Evolutionary conservation across 2,113 vertebrate genomes (phyloP).

Genomic region (Urocitellus parryii): DNA sequence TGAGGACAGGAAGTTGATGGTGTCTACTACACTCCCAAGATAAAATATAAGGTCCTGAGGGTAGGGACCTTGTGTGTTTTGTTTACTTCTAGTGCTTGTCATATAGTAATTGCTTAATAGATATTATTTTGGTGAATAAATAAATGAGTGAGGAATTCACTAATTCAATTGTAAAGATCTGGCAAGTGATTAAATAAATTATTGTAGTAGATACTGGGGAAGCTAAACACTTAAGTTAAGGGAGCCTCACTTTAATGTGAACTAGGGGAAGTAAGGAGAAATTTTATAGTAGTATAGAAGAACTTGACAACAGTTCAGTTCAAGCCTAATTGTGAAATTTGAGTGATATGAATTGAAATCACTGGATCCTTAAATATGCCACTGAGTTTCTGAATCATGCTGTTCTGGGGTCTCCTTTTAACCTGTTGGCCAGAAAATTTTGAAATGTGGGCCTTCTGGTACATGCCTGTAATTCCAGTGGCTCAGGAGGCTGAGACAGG

Average conservation of each 20-base stretch:
- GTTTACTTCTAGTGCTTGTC: neutral
- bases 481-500: neutral
- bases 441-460: neutral
- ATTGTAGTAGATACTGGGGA: neutral
- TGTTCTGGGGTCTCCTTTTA: neutral
- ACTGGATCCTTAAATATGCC: neutral
- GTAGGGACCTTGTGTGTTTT: neutral
- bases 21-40: neutral
- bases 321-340: neutral
- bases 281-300: neutral
- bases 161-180: neutral
- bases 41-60: neutral
- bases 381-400: neutral
- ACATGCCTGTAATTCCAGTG: neutral
- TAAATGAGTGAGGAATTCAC: neutral
- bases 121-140: neutral
- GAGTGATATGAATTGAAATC: neutral
- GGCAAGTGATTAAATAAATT: neutral
- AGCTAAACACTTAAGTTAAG: neutral
- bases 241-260: neutral
- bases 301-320: neutral
- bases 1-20: neutral
- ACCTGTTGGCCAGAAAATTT: neutral
- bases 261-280: neutral
- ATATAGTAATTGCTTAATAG: neutral